A percentile compares a stretch with the other conserved stretches of the same genome.
Evolutionary conservation across 1,140 invertebrate species (phyloP).

Genomic region (Achroia grisella): DNA sequence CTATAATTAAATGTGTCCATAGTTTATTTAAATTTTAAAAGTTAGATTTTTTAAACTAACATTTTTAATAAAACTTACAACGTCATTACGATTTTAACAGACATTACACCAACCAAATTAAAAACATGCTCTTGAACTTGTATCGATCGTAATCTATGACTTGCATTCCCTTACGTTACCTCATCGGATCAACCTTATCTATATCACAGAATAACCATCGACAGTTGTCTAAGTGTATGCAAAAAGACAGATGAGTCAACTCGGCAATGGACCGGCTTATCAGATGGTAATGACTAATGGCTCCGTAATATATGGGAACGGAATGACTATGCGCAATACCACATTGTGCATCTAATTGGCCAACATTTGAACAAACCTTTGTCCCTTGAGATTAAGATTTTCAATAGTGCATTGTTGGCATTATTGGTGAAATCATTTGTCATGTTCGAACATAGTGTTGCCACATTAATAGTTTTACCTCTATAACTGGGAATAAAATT

Average conservation of each 20-base stretch:
- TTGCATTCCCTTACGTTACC: conserved; percentile 11
- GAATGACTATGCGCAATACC: conserved; percentile 14
- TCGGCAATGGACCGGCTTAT: conserved; percentile 18
- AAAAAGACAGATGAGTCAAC: conserved; percentile 33
- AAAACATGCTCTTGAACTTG: conserved; percentile 2
- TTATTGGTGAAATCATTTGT: conserved; percentile 7
- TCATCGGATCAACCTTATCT: conserved; percentile 16
- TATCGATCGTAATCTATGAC: conserved; percentile 1
- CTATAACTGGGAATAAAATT: too few relatives aligned
- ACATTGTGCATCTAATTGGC: conserved; percentile 16
- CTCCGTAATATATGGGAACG: conserved; percentile 19
- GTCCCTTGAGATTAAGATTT: conserved; percentile 3
- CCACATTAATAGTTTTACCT: too few relatives aligned
- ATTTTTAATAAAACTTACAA: too few relatives aligned
- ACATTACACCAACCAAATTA: background rate
- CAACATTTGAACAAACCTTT: conserved; percentile 7
- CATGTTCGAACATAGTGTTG: conserved; percentile 8
- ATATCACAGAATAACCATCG: background rate
- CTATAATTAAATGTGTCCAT: too few relatives aligned
- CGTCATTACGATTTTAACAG: too few relatives aligned
- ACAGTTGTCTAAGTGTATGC: conserved; percentile 15
- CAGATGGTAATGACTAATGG: conserved; percentile 26
- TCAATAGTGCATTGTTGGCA: conserved; percentile 8
- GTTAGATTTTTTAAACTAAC: too few relatives aligned
- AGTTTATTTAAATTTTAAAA: too few relatives aligned